A percentile compares a stretch with the other conserved stretches of the same genome.
Evolutionary conservation across 2,113 vertebrate species (phyloP).

Genomic region (Platysternon megacephalum): DNA sequence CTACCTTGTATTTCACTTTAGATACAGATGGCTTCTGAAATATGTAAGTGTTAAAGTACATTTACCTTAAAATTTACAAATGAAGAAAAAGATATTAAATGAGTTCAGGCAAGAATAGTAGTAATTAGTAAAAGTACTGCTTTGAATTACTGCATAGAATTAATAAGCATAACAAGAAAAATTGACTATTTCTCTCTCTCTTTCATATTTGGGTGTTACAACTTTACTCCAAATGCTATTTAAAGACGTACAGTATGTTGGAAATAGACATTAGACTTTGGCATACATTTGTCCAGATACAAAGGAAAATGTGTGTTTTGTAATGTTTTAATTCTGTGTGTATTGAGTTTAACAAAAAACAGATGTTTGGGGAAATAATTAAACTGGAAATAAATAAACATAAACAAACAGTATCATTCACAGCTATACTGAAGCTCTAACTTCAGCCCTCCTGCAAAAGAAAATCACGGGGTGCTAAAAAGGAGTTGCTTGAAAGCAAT

Average conservation of each 20-base stretch:
- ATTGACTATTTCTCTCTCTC: background rate
- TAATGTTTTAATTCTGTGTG: background rate
- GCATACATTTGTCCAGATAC: background rate
- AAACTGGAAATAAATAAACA: background rate
- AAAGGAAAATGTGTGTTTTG: background rate
- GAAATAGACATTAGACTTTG: background rate
- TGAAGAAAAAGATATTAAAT: background rate
- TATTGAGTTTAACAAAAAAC: background rate
- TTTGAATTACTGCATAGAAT: background rate
- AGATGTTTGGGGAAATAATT: background rate
- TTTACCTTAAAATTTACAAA: background rate
- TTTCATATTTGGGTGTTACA: background rate
- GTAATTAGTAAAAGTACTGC: background rate
- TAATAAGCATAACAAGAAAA: background rate
- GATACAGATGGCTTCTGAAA: background rate
- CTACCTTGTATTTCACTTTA: background rate
- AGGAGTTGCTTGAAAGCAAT: background rate
- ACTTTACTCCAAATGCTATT: background rate
- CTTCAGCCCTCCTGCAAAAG: background rate
- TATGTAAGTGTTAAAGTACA: background rate
- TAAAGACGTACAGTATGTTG: background rate
- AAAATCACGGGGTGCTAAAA: background rate
- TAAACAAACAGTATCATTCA: background rate
- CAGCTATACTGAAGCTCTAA: background rate
- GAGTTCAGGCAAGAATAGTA: background rate